Evolutionary conservation across 1,140 invertebrate species (phyloP), one percentile per base, ranked within the genome.

Genomic region (Leptinotarsa texana): DNA sequence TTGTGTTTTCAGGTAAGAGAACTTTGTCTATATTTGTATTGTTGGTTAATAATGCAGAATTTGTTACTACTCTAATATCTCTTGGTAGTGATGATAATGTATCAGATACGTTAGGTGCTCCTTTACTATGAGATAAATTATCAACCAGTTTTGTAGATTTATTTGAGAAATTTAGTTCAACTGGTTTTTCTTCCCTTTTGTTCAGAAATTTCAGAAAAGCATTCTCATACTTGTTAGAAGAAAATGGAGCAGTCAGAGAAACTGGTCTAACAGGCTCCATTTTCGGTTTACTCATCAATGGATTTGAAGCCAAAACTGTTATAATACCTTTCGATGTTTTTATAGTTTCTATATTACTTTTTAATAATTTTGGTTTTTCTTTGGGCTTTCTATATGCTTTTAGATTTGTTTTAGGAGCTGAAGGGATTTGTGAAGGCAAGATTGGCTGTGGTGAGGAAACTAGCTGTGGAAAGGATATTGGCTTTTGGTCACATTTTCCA

Each of bases 321-420:
- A 79, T 76, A n/a, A 73, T 76, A 8, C 78, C 78, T 68, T 76
- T 78, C 1, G 78, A 78, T 6, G 78, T 79, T 33, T 78, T 75
- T 33, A 79, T 78, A 18, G 78, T 79, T 74, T 79, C 69, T 69
- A 79, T 69, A 47, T 79, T 79, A 27, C 24, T 74, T 13, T 63
- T 33, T 22, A 69, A 27, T 4, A 73, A 8, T 18, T 48, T 63
- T 2, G 61, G 21, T 22, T n/a, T 21, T 13, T 78, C 76, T 62
- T 74, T 78, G 5, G 66, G 47, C 33, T 71, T 77, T 47, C 79
- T 66, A 66, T 72, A 80, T 8, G 51, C 63, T 49, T 79, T 79
- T 24, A 79, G 63, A 48, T 71, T 74, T 15, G n/a, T 61, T 49
- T 65, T 72, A 5, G 72, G 57, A 27, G 71, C 42, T 73, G 73